A percentile compares a stretch with the other conserved stretches of the same genome.
Evolutionary conservation across 2,113 vertebrate species (phyloP).

Genomic region (Mola mola): DNA sequence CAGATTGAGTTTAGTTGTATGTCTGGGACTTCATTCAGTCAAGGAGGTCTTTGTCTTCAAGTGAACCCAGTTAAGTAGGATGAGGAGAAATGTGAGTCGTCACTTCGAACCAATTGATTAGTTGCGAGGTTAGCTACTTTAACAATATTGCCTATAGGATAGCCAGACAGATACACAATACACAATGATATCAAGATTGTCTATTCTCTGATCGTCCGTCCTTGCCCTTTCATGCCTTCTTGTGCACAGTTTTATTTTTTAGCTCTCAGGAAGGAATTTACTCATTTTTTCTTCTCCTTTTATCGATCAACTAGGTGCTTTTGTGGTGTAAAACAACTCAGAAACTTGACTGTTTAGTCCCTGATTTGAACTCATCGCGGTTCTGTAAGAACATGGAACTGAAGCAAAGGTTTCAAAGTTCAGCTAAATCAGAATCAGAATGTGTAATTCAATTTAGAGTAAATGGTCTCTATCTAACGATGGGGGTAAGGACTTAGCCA

Average conservation of each 20-base stretch:
- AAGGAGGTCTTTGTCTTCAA: constrained; percentile 40
- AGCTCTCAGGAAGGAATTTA: neutral
- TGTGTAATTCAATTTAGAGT: too few species aligned
- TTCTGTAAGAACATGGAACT: neutral
- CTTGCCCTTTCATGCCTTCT: constrained; percentile 14
- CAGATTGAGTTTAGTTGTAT: neutral
- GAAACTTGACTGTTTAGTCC: neutral
- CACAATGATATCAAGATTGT: constrained; percentile 31
- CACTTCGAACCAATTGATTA: constrained; percentile 29
- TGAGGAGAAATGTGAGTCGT: constrained; percentile 19
- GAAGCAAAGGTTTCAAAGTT: constrained; percentile 3
- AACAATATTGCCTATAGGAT: constrained; percentile 10
- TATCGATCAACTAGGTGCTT: constrained; percentile 8
- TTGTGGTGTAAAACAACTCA: neutral
- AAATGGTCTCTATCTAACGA: too few species aligned
- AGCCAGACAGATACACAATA: neutral
- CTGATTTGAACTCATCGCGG: neutral
- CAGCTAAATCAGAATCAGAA: too few species aligned
- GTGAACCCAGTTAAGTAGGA: constrained; percentile 43
- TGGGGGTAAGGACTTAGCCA: too few species aligned
- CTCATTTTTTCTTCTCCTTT: neutral
- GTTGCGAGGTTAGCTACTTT: constrained; percentile 26
- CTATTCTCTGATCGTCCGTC: neutral
- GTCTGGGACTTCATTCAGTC: constrained; percentile 41
- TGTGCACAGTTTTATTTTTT: neutral